phyloP scores from a whole-genome alignment of 2,113 vertebrate genomes.

The Conger conger region DNA sequence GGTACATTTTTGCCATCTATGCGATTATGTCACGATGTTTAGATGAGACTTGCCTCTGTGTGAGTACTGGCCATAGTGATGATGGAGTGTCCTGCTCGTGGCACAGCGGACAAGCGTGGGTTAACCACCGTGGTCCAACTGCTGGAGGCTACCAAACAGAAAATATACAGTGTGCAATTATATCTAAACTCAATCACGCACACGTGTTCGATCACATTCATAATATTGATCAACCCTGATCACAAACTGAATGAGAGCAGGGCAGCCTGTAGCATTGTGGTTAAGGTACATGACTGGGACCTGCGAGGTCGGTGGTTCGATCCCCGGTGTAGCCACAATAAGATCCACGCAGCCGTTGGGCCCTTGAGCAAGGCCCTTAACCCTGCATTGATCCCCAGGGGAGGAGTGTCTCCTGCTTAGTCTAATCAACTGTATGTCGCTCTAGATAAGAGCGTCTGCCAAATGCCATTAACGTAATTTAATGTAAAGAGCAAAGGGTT shows the following conservation, averaged over 20 bases:
- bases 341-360: no score
- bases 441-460: no score
- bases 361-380: no score
- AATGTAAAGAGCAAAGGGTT: no score
- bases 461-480: no score
- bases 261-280: no score
- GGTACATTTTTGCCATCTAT: neutral
- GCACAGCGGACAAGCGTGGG: constrained; percentile 51
- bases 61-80: constrained; percentile 58
- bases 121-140: constrained; percentile 67
- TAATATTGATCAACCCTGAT: neutral
- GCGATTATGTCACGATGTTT: neutral
- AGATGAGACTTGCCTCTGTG: constrained; percentile 32
- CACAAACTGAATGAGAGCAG: neutral
- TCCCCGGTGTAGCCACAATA: no score
- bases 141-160: constrained; percentile 59
- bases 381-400: no score
- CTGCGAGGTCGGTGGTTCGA: no score
- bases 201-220: neutral
- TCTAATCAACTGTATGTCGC: no score
- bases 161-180: constrained; percentile 5
- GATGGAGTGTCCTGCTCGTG: constrained; percentile 71
- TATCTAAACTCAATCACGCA: neutral
- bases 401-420: no score
- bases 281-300: no score